Base-by-base conservation (phyloP, 2,113 vertebrate species). In the Meles meles region DNA sequence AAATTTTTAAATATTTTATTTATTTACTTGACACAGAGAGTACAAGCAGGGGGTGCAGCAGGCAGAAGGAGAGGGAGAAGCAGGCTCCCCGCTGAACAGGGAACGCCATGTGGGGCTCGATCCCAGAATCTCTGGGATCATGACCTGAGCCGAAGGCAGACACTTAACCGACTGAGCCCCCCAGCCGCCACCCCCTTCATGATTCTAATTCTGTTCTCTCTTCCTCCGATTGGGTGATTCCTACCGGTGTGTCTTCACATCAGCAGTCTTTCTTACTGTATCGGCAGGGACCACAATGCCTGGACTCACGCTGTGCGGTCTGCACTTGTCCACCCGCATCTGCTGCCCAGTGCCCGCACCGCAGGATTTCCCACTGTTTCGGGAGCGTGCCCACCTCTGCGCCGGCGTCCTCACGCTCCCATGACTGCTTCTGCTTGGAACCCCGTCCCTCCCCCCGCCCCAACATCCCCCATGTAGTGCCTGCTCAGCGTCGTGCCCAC, bases 311-410 rank as follows among this genome's bases (percentile, higher is more conserved):
- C 25, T 72, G 71, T 7, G 25, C 3, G 13, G 72, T 44, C 72
- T 29, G 72, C 25, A 8, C 39, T 39, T 4, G 72, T 27, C 13
- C 37, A 0, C 71, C 21, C 14, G 6, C 39, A 1, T 37, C 71
- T 5, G 25, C 25, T 2, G 25, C 39, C 39, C 0, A 15, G 39
- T 0, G 3, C 13, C 39, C 39, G 7, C 72, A 2, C 72, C 1
- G 25, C 72, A 67, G 13, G 39, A 7, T 14, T 44, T 14, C 72
- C 39, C 39, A 3, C 72, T 44, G 72, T 7, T 27, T 25, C 39
- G 0, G 23, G 72, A 29, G 15, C 6, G 3, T 3, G 23, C 39
- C 72, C 39, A 17, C 17, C 25, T 42, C 72, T 44, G 12, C 39
- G 1, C 39, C 6, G 2, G 25, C 1, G 72, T 42, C 72, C 39